These are phyloP conservation scores for Poecilia picta DNA, from an alignment of 2,797 vertebrate species.

Conservation along the genomic window DNA sequence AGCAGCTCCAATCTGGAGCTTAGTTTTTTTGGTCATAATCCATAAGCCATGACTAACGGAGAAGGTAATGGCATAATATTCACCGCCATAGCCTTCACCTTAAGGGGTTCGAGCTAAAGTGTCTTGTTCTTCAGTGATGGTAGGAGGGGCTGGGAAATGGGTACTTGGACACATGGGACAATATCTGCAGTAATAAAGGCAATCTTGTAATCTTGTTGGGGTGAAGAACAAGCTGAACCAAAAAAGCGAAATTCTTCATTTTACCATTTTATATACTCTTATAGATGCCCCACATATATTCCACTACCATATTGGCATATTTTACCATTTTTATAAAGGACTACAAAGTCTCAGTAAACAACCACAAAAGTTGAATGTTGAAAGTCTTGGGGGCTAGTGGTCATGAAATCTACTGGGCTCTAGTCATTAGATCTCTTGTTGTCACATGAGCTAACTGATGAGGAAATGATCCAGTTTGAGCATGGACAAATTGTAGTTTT, in stretches of 20 bases:
- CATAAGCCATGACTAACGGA: background rate
- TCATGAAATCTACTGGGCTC: background rate
- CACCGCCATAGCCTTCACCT: too few species aligned
- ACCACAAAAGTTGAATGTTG: background rate
- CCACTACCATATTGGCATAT: background rate
- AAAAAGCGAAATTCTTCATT: background rate
- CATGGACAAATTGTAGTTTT: background rate
- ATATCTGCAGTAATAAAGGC: background rate
- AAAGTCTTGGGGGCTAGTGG: background rate
- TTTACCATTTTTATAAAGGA: background rate
- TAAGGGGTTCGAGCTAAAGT: background rate
- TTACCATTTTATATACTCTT: background rate
- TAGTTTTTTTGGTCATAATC: background rate
- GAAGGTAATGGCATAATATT: background rate
- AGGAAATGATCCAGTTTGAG: background rate
- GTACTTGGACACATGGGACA: background rate
- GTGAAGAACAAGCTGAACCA: background rate
- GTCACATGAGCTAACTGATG: background rate
- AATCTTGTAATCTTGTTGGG: background rate
- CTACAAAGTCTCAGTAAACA: background rate
- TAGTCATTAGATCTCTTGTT: background rate
- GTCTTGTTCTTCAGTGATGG: background rate
- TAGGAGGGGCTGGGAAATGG: background rate
- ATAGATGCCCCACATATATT: background rate
- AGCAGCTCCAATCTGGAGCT: background rate